Base-by-base conservation (phyloP, 2,113 vertebrate species). In the Tor tambroides region DNA sequence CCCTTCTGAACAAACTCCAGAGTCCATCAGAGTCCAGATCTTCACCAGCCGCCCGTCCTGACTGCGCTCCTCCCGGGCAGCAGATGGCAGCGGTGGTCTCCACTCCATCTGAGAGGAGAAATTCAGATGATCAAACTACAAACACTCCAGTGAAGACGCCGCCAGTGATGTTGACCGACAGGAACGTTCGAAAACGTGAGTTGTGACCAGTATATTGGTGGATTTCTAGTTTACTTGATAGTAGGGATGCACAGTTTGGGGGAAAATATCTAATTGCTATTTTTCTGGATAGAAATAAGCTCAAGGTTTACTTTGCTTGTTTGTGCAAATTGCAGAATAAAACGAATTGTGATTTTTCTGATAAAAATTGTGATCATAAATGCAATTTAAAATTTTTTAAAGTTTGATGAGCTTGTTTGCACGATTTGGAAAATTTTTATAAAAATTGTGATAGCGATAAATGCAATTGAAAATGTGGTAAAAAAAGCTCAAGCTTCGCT, bases 1-100 rank as follows among this genome's bases (percentile, higher is more conserved):
- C 97, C 19, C 86, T 95, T 14, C 65, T 85, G 19, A 89, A 75
- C 63, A 89, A 80, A 65, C 80, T 15, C 5, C 84, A 78, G 8
- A 74, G 75, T n/a, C 67, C 9, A 3, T 63, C 84, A 26, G 84
- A 74, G 54, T 10, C 14, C 19, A 63, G 12, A 32, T 10, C 65
- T n/a, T 71, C 88, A 26, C 83, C 63, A 88, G 3, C 14, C 63
- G 87, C 28, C 74, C 74, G 46, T 3, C 23, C 83, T 67, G 85
- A 67, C 9, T 38, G 5, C 28, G 51, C 59, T n/a, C 63, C 26
- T 30, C 21, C 65, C 1, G 19, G 8, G 1, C 32, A 80, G 28
- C 65, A 72, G 15, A 17, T 46, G 38, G 30, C 51, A 54, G 74
- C 26, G 2, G 15, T 43, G 63, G 46, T n/a, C 2, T 26, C 43